These are phyloP conservation scores for Paralinhomoeus sp. DNA, from an alignment of 2,888 invertebrate genomes.

Conservation along the genomic window DNA sequence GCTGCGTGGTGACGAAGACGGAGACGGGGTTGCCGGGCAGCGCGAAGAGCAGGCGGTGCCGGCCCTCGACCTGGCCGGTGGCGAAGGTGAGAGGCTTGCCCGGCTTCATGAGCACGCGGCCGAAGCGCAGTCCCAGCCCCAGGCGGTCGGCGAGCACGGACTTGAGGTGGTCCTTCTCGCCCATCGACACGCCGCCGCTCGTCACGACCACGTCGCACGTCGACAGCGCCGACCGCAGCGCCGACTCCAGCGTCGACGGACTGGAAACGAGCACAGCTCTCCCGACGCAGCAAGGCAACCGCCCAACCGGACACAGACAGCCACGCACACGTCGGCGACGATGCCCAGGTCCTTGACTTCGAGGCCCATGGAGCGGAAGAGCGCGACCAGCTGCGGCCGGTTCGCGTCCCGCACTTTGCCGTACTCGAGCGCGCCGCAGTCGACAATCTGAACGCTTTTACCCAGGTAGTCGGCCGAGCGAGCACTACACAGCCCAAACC, in stretches of 20 bases:
- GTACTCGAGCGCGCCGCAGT: no score
- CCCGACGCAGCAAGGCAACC: no score
- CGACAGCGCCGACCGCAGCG: slow-evolving; percentile 32
- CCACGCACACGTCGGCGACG: slow-evolving; percentile 56
- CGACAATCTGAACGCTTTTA: no score
- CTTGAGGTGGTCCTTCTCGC: slow-evolving; percentile 69
- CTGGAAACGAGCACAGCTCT: no score
- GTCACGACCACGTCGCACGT: slow-evolving; percentile 56
- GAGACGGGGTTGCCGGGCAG: no score
- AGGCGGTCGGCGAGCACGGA: slow-evolving; percentile 50
- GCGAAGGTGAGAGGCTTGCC: slow-evolving; percentile 93
- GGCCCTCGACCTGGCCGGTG: background rate
- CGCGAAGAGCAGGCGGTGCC: background rate
- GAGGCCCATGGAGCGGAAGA: slow-evolving; percentile 46
- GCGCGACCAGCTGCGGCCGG: slow-evolving; percentile 50
- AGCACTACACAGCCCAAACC: no score
- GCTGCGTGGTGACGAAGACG: no score
- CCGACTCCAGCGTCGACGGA: no score
- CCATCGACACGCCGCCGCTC: slow-evolving; percentile 93
- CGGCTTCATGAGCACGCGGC: slow-evolving; percentile 74
- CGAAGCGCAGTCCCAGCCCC: slow-evolving; percentile 58
- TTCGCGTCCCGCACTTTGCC: slow-evolving; percentile 81
- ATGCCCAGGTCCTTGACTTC: slow-evolving; percentile 51
- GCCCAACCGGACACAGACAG: no score
- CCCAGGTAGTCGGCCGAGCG: no score